Base-by-base conservation (phyloP, 2,113 vertebrate genomes). In the Siphamia tubifer region DNA sequence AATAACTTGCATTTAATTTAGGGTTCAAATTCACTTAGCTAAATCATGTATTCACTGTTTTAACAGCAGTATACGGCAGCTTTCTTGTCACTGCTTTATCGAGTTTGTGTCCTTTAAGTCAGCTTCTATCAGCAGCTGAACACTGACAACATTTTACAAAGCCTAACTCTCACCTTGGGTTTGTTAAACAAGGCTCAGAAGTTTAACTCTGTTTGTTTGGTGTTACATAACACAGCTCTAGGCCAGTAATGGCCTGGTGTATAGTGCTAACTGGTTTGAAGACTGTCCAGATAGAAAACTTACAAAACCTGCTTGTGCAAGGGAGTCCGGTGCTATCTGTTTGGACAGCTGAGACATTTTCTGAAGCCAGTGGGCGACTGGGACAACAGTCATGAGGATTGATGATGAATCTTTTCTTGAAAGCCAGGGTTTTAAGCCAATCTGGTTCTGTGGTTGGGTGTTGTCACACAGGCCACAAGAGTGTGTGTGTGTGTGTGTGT, bases 1-100 rank as follows among this genome's bases (percentile, higher is more conserved):
- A 79, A 71, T 49, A 73, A 54, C 60, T 38, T n/a, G 38, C 23
- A 57, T 74, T 77, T 71, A 47, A 83, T 79, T 70, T 47, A 54
- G 38, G 48, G 48, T 40, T 61, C 25, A 31, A 69, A 82, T 77
- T 83, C 66, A 68, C 56, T 72, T 43, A 45, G 19, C 27, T 44
- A 51, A 63, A 63, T 74, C 23, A 67, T 13, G 58, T 48, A 48
- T 64, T 76, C 32, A 62, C 15, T 23, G 17, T 60, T 82, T 51
- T 78, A 77, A 75, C 72, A 47, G 19, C 58, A 69, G 77, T 77
- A 75, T 21, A 13, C 25, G 27, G 45, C 19, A 57, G 44, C 43
- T 44, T 73, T 82, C 40, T 57, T 62, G 20, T 19, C 32, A 27
- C 42, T 21, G 5, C 53, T 32, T 71, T 62, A 61, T 38, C 36